Conservation (phyloP, 2,797 vertebrate genomes). For the Diceros bicornis region DNA sequence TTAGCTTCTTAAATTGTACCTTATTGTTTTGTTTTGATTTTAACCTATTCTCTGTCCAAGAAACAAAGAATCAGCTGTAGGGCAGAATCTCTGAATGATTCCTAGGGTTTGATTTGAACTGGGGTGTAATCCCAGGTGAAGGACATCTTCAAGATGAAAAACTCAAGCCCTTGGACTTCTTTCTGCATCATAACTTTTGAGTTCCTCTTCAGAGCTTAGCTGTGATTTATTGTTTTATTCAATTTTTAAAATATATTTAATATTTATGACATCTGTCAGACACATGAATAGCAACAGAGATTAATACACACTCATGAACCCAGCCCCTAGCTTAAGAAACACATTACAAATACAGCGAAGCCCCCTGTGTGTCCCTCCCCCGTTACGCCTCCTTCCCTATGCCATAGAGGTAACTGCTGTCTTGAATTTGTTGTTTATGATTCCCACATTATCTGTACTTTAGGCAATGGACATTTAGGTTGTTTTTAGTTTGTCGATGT, state of each 20-base stretch:
- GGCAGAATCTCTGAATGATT: neutral
- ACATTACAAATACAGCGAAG: neutral
- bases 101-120: neutral
- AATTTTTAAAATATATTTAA: neutral
- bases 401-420: neutral
- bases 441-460: neutral
- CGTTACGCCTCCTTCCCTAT: neutral
- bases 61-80: neutral
- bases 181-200: conserved; percentile 34
- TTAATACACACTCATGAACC: neutral
- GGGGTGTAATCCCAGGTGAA: neutral
- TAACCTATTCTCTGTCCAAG: neutral
- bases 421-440: conserved; percentile 10
- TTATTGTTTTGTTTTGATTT: conserved; percentile 16
- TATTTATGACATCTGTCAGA: conserved; percentile 50
- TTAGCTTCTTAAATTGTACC: neutral
- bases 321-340: neutral
- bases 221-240: neutral
- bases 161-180: neutral
- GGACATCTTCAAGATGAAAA: neutral
- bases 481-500: neutral
- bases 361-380: neutral
- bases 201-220: neutral
- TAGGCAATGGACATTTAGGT: neutral
- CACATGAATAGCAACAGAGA: neutral